phyloP scores from a whole-genome alignment of 2,888 invertebrate species.

The Apotomis turbidana region DNA sequence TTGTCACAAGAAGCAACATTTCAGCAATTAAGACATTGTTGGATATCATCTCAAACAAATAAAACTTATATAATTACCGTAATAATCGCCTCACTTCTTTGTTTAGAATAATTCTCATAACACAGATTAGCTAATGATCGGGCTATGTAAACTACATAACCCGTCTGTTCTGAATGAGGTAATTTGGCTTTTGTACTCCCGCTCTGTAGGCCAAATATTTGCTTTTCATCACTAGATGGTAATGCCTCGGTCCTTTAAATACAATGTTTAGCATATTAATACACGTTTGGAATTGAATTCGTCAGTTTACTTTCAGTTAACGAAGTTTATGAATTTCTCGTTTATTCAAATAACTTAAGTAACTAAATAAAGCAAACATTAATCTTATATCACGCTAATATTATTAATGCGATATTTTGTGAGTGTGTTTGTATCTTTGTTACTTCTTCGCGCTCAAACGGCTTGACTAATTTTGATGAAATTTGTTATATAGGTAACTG shows the following conservation, averaged over 20 bases:
- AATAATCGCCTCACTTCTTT: constrained; percentile 9
- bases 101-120: constrained; percentile 5
- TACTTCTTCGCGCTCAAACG: too few relatives aligned
- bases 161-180: constrained; percentile 20
- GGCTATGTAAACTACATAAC: constrained; percentile 17
- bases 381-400: too few relatives aligned
- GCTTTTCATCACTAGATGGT: constrained; percentile 10
- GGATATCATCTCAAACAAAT: constrained; percentile 1
- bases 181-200: constrained; percentile 19
- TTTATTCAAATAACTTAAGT: too few relatives aligned
- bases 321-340: too few relatives aligned
- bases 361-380: too few relatives aligned
- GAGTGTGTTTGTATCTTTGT: too few relatives aligned
- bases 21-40: constrained; percentile 2
- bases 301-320: neutral
- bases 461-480: too few relatives aligned
- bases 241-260: constrained; percentile 18
- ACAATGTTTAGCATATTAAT: constrained; percentile 26
- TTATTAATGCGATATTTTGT: too few relatives aligned
- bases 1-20: neutral
- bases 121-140: constrained; percentile 14
- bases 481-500: too few relatives aligned
- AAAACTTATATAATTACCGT: constrained; percentile 4
- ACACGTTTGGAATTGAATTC: neutral
- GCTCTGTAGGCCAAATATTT: constrained; percentile 22